Percentiles rank a stretch among this genome's conserved stretches.
Evolutionary conservation across 92 coral and sea anemone genomes (phyloP).

Genomic region (Nematostella vectensis): DNA sequence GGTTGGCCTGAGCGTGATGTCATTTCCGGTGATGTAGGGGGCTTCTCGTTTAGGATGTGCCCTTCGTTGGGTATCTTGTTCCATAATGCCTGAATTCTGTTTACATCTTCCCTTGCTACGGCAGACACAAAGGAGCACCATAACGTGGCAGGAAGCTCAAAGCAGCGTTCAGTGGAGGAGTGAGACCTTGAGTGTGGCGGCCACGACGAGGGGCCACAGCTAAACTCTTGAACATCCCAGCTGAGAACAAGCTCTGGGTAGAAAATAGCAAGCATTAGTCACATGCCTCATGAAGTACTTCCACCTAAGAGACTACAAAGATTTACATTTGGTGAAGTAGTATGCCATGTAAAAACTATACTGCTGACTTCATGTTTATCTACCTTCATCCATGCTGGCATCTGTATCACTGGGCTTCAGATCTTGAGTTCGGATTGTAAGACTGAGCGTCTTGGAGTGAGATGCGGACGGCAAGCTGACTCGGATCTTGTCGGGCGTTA

Average conservation of each 20-base stretch:
- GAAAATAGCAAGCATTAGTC: too few relatives aligned
- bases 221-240: conserved; percentile 41
- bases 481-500: conserved; percentile 32
- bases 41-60: conserved; percentile 9
- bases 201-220: neutral
- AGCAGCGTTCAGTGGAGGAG: neutral
- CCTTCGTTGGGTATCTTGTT: conserved; percentile 17
- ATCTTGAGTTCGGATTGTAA: conserved; percentile 39
- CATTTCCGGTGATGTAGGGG: neutral
- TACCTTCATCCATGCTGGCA: conserved; percentile 29
- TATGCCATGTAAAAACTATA: too few relatives aligned
- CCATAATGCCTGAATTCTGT: conserved; percentile 8
- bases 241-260: conserved; percentile 23
- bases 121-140: conserved; percentile 18
- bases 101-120: conserved; percentile 15
- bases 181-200: neutral
- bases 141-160: conserved; percentile 1
- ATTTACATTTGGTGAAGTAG: too few relatives aligned
- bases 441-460: conserved; percentile 23
- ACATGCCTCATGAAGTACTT: too few relatives aligned
- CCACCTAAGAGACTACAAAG: too few relatives aligned
- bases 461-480: conserved; percentile 36
- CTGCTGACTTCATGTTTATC: too few relatives aligned
- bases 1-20: conserved; percentile 4
- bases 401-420: conserved; percentile 43